These are phyloP conservation scores for Gibbula magus DNA, from an alignment of 2,888 invertebrate genomes.

Conservation along the genomic window DNA sequence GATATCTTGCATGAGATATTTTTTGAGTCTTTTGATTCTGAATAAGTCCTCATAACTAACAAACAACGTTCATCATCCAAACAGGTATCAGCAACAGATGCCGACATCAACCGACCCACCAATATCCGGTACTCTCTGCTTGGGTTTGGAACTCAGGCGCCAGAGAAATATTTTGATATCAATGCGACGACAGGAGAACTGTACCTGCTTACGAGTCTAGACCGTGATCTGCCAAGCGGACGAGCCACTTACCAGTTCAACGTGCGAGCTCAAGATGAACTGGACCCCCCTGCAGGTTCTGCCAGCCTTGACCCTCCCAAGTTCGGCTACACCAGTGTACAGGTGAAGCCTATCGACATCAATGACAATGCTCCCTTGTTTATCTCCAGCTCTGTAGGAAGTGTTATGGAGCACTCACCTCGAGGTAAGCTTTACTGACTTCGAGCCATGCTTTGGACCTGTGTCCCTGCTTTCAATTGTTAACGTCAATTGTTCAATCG, in stretches of 20 bases:
- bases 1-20: too few species aligned
- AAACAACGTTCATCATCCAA: too few species aligned
- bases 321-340: conserved; percentile 96
- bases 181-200: conserved; percentile 96
- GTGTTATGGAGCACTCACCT: conserved; percentile 96
- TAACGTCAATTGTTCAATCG: too few species aligned
- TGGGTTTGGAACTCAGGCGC: conserved; percentile 51
- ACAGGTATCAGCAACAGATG: conserved; percentile 96
- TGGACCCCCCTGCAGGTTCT: conserved; percentile 43
- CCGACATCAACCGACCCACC: conserved; percentile 94
- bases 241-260: conserved; percentile 80
- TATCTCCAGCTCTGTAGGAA: conserved; percentile 60
- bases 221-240: conserved; percentile 97
- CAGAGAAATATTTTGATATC: conserved; percentile 85
- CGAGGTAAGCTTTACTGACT: conserved; percentile 78
- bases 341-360: conserved; percentile 96
- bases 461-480: too few species aligned
- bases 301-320: conserved; percentile 75
- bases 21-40: too few species aligned
- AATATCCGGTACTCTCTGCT: conserved; percentile 87
- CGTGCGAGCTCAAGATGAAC: conserved; percentile 72
- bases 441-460: too few species aligned
- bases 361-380: conserved; percentile 99
- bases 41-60: too few species aligned
- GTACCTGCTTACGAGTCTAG: conserved; percentile 92